Evolutionary conservation across 2,113 vertebrate genomes (phyloP), one percentile per base, ranked within the genome.

Genomic region (Melierax canorus): DNA sequence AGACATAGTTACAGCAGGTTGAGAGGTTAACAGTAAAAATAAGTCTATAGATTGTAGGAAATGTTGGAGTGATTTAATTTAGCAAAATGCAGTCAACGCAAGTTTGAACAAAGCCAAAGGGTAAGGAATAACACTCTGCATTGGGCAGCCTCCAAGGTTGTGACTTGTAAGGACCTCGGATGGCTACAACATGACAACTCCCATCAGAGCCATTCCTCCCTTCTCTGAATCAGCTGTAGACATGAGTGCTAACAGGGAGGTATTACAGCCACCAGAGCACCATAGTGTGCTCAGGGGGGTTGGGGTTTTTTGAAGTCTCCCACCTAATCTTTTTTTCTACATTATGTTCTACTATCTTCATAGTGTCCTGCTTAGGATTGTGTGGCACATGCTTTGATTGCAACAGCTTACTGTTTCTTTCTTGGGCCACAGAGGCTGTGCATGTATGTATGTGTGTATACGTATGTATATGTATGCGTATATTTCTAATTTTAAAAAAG

Each of bases 211-310:
- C 14, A 4, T 83, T 53, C 58, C 22, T 38, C 72, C 27, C 32
- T 66, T 55, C 59, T 29, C 77, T 7, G 34, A 58, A 9, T 15
- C 23, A 67, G 51, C 46, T 34, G 27, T 11, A 34, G 64, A 29
- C 12, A 8, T 19, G 2, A 8, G 36, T 7, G 34, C 36, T 48
- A 12, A 24, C 36, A n/a, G 41, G 53, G 32, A 41, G 27, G 77
- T 36, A 39, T 16, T 11, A 6, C 59, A 50, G 41, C 45, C 30
- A 32, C 43, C 24, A 13, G 34, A 71, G 30, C 51, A 17, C n/a
- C 39, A 34, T 0, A 14, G 58, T 3, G 1, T 60, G 38, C 45
- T 34, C 50, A 41, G 45, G 10, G 11, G 3, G 4, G 2, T 7
- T 39, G 26, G 43, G 9, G 11, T 23, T 46, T 80, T 81, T 30